Base-by-base conservation (phyloP, 2,888 invertebrate genomes). In the Caenorhabditis panamensis region DNA sequence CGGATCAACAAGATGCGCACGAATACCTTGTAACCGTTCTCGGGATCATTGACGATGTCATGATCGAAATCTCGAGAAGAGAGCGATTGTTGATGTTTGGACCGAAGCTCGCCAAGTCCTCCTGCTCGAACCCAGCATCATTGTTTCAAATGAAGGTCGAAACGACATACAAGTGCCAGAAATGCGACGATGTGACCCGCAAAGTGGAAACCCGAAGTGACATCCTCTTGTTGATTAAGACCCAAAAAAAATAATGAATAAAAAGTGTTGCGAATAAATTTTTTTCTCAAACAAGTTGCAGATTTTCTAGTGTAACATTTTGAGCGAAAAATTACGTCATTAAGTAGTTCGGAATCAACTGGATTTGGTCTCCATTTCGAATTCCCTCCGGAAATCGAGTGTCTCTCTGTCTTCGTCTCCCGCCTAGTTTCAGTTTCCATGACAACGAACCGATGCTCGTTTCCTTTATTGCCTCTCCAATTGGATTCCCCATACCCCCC, bases 1-100 rank as follows among this genome's bases (percentile, higher is more conserved):
- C 49, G 18, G 22, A 22, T 13, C 63, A 64, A 36, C 63, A 64
- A n/a, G 63, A 64, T 36, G 63, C 63, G 0, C 63, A 64, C 9
- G 63, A 64, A 6, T 64, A 51, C 28, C 22, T 64, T 2, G 3
- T 36, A 0, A 36, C 22, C 0, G 16, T 64, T 0, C 36, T 64
- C 20, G 37, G 24, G 1, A 13, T 22, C 18, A 24, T 64, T 16
- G 24, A 64, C 37, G 53, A 53, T 22, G 11, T 51, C 16, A 36
- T 64, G 63, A 24, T 13, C 3, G 16, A 1, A 16, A 22, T 51
- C 18, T 13, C 26, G 1, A 11, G 22, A 20, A 22, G 24, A 20
- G 63, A 63, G 6, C 2, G 11, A n/a, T n/a, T 44, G 20, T 22
- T 20, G 6, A 1, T 31, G 11, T 47, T 3, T 4, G 62, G 26